Evolutionary conservation across 2,113 vertebrate genomes (phyloP).

Genomic region (Vombatus ursinus): DNA sequence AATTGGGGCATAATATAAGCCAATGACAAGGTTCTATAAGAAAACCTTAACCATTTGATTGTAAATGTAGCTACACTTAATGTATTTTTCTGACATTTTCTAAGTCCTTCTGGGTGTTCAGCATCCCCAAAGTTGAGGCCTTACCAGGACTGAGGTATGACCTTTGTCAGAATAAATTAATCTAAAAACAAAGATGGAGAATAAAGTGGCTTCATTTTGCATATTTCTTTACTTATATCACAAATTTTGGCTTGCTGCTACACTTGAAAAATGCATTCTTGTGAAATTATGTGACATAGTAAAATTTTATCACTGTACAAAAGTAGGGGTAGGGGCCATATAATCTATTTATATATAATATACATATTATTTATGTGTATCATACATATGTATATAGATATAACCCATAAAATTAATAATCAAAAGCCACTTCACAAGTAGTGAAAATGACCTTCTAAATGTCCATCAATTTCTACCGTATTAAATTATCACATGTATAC

Average conservation of each 20-base stretch:
- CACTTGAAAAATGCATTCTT: not conserved
- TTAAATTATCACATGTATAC: conserved; percentile 68
- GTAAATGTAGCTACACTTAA: conserved; percentile 35
- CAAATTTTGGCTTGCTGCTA: conserved; percentile 5
- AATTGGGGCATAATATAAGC: conserved; percentile 6
- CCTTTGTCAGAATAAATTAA: conserved; percentile 66
- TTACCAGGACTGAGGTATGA: not conserved
- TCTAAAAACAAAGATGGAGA: conserved; percentile 7
- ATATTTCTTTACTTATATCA: not conserved
- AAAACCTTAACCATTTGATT: conserved; percentile 45
- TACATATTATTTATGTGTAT: conserved; percentile 64
- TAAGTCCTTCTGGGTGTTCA: conserved; percentile 45
- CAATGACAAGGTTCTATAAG: not conserved
- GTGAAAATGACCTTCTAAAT: conserved; percentile 38
- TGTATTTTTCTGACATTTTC: conserved; percentile 38
- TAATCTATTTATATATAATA: conserved; percentile 56
- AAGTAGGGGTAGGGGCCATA: conserved; percentile 56
- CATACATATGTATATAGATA: conserved; percentile 75
- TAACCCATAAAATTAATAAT: conserved; percentile 69
- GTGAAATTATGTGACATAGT: conserved; percentile 31
- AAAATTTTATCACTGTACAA: conserved; percentile 69
- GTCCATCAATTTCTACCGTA: conserved; percentile 57
- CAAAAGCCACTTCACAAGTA: conserved; percentile 54
- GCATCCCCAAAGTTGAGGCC: conserved; percentile 26
- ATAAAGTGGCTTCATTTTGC: conserved; percentile 25